Evolutionary conservation across 2,113 vertebrate species (phyloP).

Genomic region (Rhizomys pruinosus): DNA sequence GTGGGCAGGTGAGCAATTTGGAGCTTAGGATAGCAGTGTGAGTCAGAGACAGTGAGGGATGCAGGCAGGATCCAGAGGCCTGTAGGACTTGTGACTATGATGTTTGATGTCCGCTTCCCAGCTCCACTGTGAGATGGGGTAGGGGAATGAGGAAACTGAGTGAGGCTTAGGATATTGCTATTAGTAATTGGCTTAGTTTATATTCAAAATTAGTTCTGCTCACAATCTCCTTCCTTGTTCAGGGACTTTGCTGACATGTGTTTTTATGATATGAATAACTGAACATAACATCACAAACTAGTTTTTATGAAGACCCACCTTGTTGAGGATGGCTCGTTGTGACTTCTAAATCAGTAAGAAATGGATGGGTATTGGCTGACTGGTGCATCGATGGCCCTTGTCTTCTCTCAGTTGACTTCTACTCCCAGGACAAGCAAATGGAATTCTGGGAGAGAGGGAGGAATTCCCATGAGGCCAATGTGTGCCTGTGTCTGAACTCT

Average conservation of each 20-base stretch:
- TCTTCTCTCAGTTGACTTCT: conserved; percentile 3
- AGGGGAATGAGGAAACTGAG: not conserved
- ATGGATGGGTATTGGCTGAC: not conserved
- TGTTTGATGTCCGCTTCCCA: not conserved
- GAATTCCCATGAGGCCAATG: not conserved
- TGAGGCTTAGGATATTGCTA: not conserved
- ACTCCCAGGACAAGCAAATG: not conserved
- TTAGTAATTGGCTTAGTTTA: not conserved
- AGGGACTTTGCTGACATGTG: not conserved
- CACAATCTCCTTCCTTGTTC: not conserved
- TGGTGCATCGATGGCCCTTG: not conserved
- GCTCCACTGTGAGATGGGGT: not conserved
- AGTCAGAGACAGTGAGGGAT: not conserved
- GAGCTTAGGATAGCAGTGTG: not conserved
- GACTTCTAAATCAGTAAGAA: conserved; percentile 18
- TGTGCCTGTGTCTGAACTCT: not conserved
- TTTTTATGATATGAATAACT: not conserved
- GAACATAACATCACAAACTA: not conserved
- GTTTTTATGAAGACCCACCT: not conserved
- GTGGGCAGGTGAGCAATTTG: not conserved
- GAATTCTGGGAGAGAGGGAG: not conserved
- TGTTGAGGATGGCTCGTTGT: not conserved
- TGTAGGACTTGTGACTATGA: not conserved
- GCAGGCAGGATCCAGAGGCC: not conserved
- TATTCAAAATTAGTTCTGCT: not conserved